A percentile compares a stretch with the other conserved stretches of the same genome.
These are phyloP conservation scores for Gymnodraco acuticeps DNA, from an alignment of 2,797 vertebrate species.

Conservation along the genomic window DNA sequence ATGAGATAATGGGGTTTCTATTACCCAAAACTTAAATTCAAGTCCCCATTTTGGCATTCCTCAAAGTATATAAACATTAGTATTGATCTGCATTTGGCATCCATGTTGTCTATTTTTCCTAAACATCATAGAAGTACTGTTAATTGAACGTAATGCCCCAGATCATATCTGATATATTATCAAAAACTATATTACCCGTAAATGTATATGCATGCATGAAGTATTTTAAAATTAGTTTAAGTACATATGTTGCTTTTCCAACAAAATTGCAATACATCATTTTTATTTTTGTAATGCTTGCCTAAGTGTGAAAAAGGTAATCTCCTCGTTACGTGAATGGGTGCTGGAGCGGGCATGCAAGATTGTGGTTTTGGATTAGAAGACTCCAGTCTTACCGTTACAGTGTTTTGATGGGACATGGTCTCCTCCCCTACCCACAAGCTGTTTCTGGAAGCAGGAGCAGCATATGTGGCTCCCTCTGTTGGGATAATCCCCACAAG, in stretches of 20 bases:
- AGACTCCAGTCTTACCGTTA: slow-evolving; percentile 47
- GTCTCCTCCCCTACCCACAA: slow-evolving; percentile 54
- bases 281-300: not conserved
- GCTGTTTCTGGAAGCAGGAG: slow-evolving; percentile 53
- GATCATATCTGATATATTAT: not conserved
- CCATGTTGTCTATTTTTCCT: not conserved
- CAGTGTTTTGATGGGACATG: slow-evolving; percentile 36
- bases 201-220: not conserved
- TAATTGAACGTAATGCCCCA: not conserved
- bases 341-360: slow-evolving; percentile 24
- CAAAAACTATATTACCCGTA: not conserved
- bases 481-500: slow-evolving; percentile 47
- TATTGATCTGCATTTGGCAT: not conserved
- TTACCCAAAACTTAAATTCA: not conserved
- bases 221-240: not conserved
- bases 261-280: not conserved
- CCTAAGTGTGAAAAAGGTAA: slow-evolving; percentile 10
- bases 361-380: slow-evolving; percentile 56
- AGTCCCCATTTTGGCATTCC: not conserved
- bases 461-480: slow-evolving; percentile 62
- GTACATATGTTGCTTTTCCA: not conserved
- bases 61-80: not conserved
- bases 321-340: slow-evolving; percentile 55
- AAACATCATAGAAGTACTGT: not conserved
- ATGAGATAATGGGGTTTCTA: not conserved